phyloP scores from a whole-genome alignment of 2,888 invertebrate genomes.

The Myopa testacea region DNA sequence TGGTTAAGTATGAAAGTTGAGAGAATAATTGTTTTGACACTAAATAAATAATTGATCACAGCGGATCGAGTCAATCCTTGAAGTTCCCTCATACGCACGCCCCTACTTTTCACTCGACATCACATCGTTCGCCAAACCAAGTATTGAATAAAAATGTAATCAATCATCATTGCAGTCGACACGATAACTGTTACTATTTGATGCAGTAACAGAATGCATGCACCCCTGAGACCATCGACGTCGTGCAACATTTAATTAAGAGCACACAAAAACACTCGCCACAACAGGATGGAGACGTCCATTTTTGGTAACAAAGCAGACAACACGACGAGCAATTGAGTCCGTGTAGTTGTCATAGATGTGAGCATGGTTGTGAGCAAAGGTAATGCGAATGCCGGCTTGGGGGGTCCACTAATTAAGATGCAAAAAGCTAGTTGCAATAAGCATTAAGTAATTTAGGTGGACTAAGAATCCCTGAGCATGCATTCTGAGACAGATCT shows the following conservation, averaged over 20 bases:
- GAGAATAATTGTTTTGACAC: background rate
- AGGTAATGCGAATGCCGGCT: background rate
- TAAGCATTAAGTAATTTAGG: background rate
- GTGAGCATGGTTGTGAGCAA: background rate
- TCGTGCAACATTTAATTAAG: conserved; percentile 48
- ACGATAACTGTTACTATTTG: conserved; percentile 49
- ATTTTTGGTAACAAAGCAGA: conserved; percentile 32
- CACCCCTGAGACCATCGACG: background rate
- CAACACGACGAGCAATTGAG: background rate
- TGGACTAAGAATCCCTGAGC: no score
- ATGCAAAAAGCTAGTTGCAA: background rate
- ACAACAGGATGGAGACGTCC: conserved; percentile 20
- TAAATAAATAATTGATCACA: background rate
- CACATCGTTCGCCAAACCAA: background rate
- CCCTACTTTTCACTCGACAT: background rate
- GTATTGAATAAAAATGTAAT: conserved; percentile 41
- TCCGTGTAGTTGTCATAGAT: conserved; percentile 8
- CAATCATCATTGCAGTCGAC: conserved; percentile 53
- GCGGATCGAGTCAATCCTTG: background rate
- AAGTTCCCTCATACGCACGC: no score
- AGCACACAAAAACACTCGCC: conserved; percentile 43
- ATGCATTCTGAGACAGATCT: no score
- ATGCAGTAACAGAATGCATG: background rate
- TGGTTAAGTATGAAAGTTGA: no score
- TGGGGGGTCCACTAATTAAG: conserved; percentile 35